phyloP scores from a whole-genome alignment of 1,140 invertebrate species.

The Lutraria rhynchaena region DNA sequence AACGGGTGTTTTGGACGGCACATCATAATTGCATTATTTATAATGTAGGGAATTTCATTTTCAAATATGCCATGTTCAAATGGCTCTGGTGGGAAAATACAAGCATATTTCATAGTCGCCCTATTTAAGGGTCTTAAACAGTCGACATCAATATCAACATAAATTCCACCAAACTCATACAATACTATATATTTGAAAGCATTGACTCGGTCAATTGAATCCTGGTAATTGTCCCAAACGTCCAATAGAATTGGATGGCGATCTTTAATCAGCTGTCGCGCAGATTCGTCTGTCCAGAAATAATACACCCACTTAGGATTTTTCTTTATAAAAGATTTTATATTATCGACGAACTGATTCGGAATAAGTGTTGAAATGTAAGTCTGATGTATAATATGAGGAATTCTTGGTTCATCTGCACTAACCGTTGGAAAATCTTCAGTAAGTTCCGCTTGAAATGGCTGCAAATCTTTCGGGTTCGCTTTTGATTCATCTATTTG shows the following conservation, averaged over 20 bases:
- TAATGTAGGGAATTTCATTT: slow-evolving; percentile 62
- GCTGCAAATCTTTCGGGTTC: no score
- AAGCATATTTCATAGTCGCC: slow-evolving; percentile 64
- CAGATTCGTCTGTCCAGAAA: slow-evolving; percentile 76
- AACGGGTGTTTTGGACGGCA: slow-evolving; percentile 73
- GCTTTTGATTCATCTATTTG: no score
- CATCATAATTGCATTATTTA: slow-evolving; percentile 75
- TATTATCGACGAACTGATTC: slow-evolving; percentile 59
- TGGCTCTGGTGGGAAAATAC: slow-evolving; percentile 74
- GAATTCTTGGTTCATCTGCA: slow-evolving; percentile 54
- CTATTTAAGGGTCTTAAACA: slow-evolving; percentile 66
- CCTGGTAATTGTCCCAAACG: slow-evolving; percentile 65
- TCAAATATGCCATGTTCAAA: slow-evolving; percentile 69
- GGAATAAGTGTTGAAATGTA: slow-evolving; percentile 70
- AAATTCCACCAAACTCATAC: slow-evolving; percentile 75
- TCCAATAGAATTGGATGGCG: slow-evolving; percentile 66
- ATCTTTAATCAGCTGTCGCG: slow-evolving; percentile 64
- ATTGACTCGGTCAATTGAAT: slow-evolving; percentile 70
- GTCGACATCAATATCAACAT: slow-evolving; percentile 76
- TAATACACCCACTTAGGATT: slow-evolving; percentile 75
- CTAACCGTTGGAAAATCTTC: slow-evolving; percentile 58
- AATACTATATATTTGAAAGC: slow-evolving; percentile 72
- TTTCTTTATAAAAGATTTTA: slow-evolving; percentile 67
- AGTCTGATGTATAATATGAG: slow-evolving; percentile 77
- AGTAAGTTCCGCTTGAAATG: background rate